phyloP scores from a whole-genome alignment of 1,140 invertebrate genomes.

The Brachionus asplanchnoidis region DNA sequence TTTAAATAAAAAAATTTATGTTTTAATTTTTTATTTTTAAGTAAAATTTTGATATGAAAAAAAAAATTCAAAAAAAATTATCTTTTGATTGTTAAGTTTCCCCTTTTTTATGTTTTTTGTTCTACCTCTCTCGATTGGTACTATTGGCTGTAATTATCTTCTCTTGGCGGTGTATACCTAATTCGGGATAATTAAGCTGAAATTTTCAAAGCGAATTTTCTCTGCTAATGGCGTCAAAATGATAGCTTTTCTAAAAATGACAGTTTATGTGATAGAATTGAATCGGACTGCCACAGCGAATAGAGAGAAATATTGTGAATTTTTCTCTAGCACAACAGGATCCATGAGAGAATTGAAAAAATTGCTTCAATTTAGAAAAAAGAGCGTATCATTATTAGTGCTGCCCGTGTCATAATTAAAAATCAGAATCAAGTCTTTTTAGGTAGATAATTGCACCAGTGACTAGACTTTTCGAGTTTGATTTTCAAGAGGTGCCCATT shows the following conservation, averaged over 20 bases:
- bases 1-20: no score
- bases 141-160: constrained; percentile 24
- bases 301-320: neutral
- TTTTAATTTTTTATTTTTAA: no score
- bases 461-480: neutral
- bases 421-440: neutral
- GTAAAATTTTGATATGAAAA: no score
- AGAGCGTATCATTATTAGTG: neutral
- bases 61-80: no score
- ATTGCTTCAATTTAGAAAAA: neutral
- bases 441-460: neutral
- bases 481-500: neutral
- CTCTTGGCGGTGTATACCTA: neutral
- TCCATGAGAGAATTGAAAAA: neutral
- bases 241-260: neutral
- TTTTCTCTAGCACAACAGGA: constrained; percentile 19
- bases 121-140: neutral
- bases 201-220: constrained; percentile 23
- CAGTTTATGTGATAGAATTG: constrained; percentile 26
- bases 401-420: constrained; percentile 5
- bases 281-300: constrained; percentile 31
- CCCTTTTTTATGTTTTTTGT: no score
- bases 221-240: constrained; percentile 21
- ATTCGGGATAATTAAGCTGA: constrained; percentile 10
- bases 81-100: no score